These are phyloP conservation scores for Trichopoda pennipes DNA, from an alignment of 2,888 invertebrate genomes.

Conservation along the genomic window DNA sequence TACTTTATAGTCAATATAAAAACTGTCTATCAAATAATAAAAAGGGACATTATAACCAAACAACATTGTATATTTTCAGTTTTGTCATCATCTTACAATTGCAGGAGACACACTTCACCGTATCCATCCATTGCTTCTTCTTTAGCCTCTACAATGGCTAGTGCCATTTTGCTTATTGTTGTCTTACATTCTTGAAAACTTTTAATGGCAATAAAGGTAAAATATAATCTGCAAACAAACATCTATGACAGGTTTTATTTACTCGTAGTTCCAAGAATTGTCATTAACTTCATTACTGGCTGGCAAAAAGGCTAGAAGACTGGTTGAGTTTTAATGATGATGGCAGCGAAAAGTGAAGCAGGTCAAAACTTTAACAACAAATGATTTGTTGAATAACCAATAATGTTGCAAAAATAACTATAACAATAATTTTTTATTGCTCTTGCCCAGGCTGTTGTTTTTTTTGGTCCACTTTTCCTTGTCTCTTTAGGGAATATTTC, in stretches of 20 bases:
- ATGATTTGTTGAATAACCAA: conserved; percentile 79
- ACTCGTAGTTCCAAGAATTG: conserved; percentile 1
- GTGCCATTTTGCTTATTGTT: conserved; percentile 1
- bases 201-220: conserved; percentile 53
- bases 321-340: neutral
- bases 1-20: neutral
- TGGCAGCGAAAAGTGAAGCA: conserved; percentile 36
- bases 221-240: conserved; percentile 30
- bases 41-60: conserved; percentile 27
- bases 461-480: conserved; percentile 12
- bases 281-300: conserved; percentile 1
- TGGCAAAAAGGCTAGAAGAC: neutral
- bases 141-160: neutral
- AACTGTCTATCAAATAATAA: conserved; percentile 19
- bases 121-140: neutral
- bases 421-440: conserved; percentile 33
- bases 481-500: conserved; percentile 53
- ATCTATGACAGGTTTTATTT: conserved; percentile 20
- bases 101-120: conserved; percentile 39
- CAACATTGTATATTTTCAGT: conserved; percentile 35
- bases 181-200: conserved; percentile 31
- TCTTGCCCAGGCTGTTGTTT: conserved; percentile 9
- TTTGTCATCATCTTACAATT: conserved; percentile 44
- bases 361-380: conserved; percentile 69
- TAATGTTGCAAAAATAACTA: conserved; percentile 73